Conservation (phyloP, 2,797 vertebrate genomes). For the Rallus crepitans region DNA sequence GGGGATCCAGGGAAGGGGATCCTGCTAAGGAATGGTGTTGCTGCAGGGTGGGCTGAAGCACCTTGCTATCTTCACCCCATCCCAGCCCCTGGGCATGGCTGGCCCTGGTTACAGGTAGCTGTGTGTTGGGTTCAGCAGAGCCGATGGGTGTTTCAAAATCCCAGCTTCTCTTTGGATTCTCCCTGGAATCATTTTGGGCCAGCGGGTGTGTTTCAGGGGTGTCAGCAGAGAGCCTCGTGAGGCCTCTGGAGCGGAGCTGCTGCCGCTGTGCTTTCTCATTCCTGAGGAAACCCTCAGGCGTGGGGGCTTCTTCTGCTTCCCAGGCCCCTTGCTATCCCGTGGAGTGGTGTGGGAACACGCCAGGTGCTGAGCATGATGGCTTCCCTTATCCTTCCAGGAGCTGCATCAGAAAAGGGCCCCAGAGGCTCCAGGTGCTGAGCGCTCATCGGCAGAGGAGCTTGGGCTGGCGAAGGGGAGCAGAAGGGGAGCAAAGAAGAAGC, state of each 20-base stretch:
- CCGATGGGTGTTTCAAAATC: not conserved
- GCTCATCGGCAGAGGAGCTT: constrained; percentile 67
- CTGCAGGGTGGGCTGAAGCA: not conserved
- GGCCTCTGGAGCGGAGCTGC: not conserved
- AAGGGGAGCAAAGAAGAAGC: constrained; percentile 74
- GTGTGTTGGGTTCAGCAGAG: not conserved
- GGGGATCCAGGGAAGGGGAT: not conserved
- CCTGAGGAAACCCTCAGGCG: not conserved
- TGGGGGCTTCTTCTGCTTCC: not conserved
- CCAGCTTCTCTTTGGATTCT: constrained; percentile 4
- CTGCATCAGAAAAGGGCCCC: constrained; percentile 88
- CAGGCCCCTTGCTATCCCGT: not conserved
- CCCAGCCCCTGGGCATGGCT: not conserved
- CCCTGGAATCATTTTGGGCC: not conserved
- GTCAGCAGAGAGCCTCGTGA: not conserved
- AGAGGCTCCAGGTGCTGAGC: constrained; percentile 68
- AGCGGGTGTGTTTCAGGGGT: no score
- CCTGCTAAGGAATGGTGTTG: fast-evolving
- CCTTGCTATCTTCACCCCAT: fast-evolving
- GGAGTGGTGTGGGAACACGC: not conserved
- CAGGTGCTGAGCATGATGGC: not conserved
- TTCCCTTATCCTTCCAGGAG: constrained; percentile 77
- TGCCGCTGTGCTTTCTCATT: no score
- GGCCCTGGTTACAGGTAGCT: not conserved
- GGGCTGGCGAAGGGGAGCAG: constrained; percentile 51